Conservation (phyloP, 1,140 invertebrate genomes). For the Panulirus ornatus region DNA sequence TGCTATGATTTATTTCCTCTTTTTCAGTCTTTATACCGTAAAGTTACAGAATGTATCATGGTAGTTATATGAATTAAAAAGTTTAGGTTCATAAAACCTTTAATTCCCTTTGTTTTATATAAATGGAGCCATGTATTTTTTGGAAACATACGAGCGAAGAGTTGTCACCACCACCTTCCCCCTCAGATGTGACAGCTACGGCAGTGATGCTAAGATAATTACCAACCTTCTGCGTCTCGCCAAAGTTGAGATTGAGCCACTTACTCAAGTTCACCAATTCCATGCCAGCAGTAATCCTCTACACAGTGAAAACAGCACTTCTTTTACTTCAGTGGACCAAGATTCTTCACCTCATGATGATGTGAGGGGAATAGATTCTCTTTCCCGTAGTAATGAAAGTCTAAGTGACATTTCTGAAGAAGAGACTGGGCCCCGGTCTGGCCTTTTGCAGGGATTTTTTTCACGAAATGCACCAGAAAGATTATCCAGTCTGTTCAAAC, state of each 20-base stretch:
- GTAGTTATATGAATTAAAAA: background rate
- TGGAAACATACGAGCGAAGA: background rate
- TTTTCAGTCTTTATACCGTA: background rate
- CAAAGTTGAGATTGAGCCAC: constrained; percentile 56
- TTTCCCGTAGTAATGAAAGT: constrained; percentile 75
- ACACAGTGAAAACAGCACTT: constrained; percentile 36
- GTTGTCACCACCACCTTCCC: constrained; percentile 20
- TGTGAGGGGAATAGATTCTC: constrained; percentile 38
- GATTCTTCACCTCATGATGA: background rate
- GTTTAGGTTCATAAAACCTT: background rate
- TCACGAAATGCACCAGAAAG: constrained; percentile 70
- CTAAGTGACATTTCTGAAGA: constrained; percentile 71
- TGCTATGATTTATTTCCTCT: background rate
- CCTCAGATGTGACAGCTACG: constrained; percentile 85
- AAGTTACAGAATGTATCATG: constrained; percentile 1
- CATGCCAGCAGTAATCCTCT: background rate
- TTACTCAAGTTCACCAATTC: constrained; percentile 34
- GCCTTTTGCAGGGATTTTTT: constrained; percentile 64
- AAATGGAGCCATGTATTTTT: background rate
- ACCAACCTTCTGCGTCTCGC: constrained; percentile 81
- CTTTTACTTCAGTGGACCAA: background rate
- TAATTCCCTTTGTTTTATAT: background rate
- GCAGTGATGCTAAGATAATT: constrained; percentile 86
- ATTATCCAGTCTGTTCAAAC: constrained; percentile 74
- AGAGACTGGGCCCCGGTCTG: constrained; percentile 61